These are phyloP conservation scores for Aurelia aurita DNA, from an alignment of 30 jellyfish, hydroid and myxozoan genomes.

Conservation along the genomic window DNA sequence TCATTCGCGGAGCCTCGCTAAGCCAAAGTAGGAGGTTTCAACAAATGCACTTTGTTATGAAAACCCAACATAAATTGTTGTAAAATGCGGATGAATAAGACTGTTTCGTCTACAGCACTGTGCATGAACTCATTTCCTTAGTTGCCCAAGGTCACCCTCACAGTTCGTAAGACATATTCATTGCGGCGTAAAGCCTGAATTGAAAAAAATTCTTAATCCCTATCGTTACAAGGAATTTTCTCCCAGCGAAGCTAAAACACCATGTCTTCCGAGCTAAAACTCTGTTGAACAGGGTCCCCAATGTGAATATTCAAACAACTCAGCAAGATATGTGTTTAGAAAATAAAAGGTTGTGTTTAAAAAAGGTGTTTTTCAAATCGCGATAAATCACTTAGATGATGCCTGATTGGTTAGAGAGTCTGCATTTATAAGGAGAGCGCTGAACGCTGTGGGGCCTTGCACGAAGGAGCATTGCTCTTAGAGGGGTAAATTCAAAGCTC, in stretches of 20 bases:
- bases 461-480: no score
- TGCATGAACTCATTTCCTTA: no score
- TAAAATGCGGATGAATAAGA: no score
- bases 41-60: no score
- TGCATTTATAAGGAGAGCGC: no score
- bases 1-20: no score
- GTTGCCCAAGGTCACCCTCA: constrained; percentile 46
- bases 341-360: constrained; percentile 23
- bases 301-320: constrained; percentile 56
- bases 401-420: no score
- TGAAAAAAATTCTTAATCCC: constrained; percentile 42
- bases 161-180: constrained; percentile 43
- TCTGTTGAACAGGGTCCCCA: constrained; percentile 56
- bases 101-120: no score
- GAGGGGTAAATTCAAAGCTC: no score
- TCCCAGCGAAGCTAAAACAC: constrained; percentile 61
- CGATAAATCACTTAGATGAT: background rate
- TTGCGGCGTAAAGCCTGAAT: constrained; percentile 39
- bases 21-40: no score
- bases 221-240: constrained; percentile 60
- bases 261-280: constrained; percentile 65
- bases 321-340: constrained; percentile 52
- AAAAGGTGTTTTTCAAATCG: constrained; percentile 33
- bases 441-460: no score
- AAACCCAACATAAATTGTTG: no score